These are phyloP conservation scores for Zelostemma sp. DNA, from an alignment of 1,140 invertebrate species.

Conservation along the genomic window DNA sequence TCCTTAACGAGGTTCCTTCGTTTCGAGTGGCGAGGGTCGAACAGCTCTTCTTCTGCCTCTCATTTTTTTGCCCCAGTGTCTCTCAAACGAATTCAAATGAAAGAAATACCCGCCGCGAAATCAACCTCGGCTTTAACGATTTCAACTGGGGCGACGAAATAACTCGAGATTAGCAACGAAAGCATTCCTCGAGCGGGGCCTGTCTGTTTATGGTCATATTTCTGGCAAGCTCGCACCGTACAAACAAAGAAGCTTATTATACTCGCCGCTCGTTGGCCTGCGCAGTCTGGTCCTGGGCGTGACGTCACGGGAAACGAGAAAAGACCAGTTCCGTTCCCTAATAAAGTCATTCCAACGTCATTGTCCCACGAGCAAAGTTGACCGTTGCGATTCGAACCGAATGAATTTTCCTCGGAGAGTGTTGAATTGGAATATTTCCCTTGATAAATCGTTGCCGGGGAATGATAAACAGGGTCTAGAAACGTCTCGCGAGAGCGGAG, in stretches of 20 bases:
- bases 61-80: slow-evolving; percentile 15
- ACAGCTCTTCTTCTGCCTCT: slow-evolving; percentile 2
- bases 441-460: background rate
- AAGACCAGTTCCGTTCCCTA: slow-evolving; percentile 29
- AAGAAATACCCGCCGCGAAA: too few species aligned
- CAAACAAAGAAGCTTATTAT: slow-evolving; percentile 45
- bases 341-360: slow-evolving; percentile 51
- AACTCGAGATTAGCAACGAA: slow-evolving; percentile 41
- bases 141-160: slow-evolving; percentile 16
- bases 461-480: background rate
- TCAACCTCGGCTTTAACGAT: background rate
- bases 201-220: slow-evolving; percentile 39
- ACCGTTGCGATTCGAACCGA: too few species aligned
- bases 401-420: background rate
- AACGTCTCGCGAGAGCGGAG: slow-evolving; percentile 5
- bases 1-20: slow-evolving; percentile 35
- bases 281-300: slow-evolving; percentile 27
- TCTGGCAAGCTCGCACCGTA: slow-evolving; percentile 26
- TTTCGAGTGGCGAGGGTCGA: slow-evolving; percentile 22
- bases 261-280: slow-evolving; percentile 10
- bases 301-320: slow-evolving; percentile 31
- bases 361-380: slow-evolving; percentile 3
- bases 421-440: background rate
- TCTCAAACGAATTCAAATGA: slow-evolving; percentile 12
- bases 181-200: too few species aligned